Evolutionary conservation across 1,140 invertebrate genomes (phyloP), one percentile per base, ranked within the genome.

Genomic region (Brachionus calyciflorus): DNA sequence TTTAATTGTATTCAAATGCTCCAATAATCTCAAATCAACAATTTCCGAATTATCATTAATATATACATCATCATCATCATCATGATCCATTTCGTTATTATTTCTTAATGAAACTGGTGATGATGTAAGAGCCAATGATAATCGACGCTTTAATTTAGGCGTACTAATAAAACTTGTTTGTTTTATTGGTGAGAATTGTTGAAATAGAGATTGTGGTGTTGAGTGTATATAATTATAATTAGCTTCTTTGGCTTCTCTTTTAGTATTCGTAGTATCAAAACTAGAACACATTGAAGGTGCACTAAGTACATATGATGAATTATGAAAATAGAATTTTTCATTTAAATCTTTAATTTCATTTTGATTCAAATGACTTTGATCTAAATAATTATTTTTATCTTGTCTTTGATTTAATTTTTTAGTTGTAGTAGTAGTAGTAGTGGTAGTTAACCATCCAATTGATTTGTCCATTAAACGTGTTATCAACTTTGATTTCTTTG

Each of bases 161-260:
- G 4, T 3, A 46, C n/a, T 46, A 3, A 14, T 46, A 14, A 14
- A 14, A 46, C 14, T 46, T 46, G 3, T 10, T 3, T 10, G 33
- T 41, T n/a, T 44, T 65, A 65, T 65, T 9, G 60, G 60, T 3
- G 60, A 65, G n/a, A 65, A 65, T 46, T 65, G 60, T 37, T 65
- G 60, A 19, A 65, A 41, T 4, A 65, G 24, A 26, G 60, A 65
- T 12, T 37, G 41, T 10, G 60, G 60, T 21, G 60, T 65, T 24
- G 60, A 65, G 24, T 65, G 60, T 2, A 17, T 44, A 10, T 65
- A 37, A 19, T 65, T 37, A 37, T 5, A 3, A 37, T 5, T n/a
- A n/a, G n/a, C n/a, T 33, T 65, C 40, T 19, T 41, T 21, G 1
- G 17, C 37, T 28, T 24, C 30, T 7, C n/a, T 63, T 33, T 41